phyloP scores from a whole-genome alignment of 2,888 invertebrate species.

The Agrotis clavis region DNA sequence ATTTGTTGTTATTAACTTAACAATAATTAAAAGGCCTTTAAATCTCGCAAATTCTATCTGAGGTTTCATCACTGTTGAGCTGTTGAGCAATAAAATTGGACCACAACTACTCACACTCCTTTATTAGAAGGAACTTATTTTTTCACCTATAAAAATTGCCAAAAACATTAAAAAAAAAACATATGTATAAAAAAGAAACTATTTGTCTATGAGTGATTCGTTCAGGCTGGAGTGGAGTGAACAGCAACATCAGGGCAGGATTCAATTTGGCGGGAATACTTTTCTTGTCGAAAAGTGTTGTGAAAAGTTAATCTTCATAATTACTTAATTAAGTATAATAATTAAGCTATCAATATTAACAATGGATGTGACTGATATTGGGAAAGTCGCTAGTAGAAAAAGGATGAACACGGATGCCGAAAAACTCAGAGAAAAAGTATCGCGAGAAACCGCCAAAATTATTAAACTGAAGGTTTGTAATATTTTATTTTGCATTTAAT shows the following conservation, averaged over 20 bases:
- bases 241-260: not conserved
- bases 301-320: not conserved
- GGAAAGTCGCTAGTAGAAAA: conserved; percentile 78
- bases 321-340: not conserved
- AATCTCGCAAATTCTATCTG: too few species aligned
- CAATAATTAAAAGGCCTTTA: too few species aligned
- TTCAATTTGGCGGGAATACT: conserved; percentile 32
- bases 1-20: too few species aligned
- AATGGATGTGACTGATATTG: conserved; percentile 80
- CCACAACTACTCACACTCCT: too few species aligned
- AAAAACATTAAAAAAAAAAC: too few species aligned
- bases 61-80: too few species aligned
- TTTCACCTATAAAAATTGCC: too few species aligned
- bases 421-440: conserved; percentile 81
- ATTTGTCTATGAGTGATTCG: conserved; percentile 10
- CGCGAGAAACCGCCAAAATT: conserved; percentile 80
- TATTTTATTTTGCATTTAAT: not conserved
- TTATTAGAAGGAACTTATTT: too few species aligned
- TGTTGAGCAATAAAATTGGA: too few species aligned
- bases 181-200: too few species aligned
- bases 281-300: not conserved
- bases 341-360: conserved; percentile 3
- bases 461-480: conserved; percentile 81
- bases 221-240: not conserved
- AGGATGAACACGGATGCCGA: conserved; percentile 79